Percentiles rank a stretch among this genome's conserved stretches.
phyloP scores from a whole-genome alignment of 2,113 vertebrate genomes.

The Athene cunicularia region DNA sequence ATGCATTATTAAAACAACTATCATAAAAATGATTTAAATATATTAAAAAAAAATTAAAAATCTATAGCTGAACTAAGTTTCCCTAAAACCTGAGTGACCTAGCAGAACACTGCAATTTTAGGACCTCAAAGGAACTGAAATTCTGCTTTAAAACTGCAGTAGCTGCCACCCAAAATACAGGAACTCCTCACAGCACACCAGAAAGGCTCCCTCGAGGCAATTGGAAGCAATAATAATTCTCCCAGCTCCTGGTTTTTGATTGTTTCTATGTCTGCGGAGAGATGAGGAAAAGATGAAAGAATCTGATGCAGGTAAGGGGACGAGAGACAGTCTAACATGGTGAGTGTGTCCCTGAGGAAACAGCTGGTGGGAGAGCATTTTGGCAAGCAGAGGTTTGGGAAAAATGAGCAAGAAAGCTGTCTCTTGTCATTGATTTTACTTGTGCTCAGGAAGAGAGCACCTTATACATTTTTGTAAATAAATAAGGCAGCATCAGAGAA shows the following conservation, averaged over 20 bases:
- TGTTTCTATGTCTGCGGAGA: background rate
- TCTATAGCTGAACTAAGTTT: background rate
- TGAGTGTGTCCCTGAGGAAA: background rate
- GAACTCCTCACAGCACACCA: background rate
- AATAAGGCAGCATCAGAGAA: background rate
- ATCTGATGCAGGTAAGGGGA: background rate
- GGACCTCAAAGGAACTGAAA: background rate
- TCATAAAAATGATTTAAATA: background rate
- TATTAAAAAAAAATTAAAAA: background rate
- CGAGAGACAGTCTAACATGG: fast-evolving
- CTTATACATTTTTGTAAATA: background rate
- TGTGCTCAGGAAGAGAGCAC: background rate
- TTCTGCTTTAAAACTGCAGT: background rate
- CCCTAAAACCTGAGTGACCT: background rate
- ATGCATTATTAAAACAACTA: background rate
- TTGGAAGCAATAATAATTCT: background rate
- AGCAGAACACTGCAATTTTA: background rate
- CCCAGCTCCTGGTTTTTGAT: background rate
- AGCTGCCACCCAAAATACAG: background rate
- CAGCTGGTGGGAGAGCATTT: background rate
- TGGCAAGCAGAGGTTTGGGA: background rate
- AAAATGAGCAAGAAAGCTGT: background rate
- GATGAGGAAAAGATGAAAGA: background rate
- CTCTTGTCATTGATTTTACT: background rate
- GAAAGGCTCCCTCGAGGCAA: background rate